Evolutionary conservation across 2,797 vertebrate species (phyloP).

Genomic region (Australoheros facetus): DNA sequence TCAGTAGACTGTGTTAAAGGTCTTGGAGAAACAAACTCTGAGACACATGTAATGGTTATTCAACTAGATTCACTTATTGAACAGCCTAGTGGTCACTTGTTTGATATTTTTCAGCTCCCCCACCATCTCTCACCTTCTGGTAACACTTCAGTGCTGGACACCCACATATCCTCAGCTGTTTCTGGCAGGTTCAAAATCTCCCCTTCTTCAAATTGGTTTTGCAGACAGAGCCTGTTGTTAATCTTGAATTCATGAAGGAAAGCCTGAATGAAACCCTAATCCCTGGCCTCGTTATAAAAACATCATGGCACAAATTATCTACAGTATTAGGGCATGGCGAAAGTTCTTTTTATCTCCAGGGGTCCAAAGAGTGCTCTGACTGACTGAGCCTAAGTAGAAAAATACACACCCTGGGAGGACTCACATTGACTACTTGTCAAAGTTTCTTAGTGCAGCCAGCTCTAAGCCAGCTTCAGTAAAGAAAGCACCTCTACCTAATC

Average conservation of each 20-base stretch:
- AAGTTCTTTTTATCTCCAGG: slow-evolving; percentile 64
- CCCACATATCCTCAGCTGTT: slow-evolving; percentile 39
- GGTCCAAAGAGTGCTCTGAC: slow-evolving; percentile 61
- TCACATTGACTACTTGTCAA: slow-evolving; percentile 65
- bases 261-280: slow-evolving; percentile 57
- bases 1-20: slow-evolving; percentile 80
- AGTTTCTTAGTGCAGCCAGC: slow-evolving; percentile 70
- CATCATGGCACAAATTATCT: slow-evolving; percentile 74
- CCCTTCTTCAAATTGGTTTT: slow-evolving; percentile 49
- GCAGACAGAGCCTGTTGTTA: slow-evolving; percentile 52
- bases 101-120: slow-evolving; percentile 20
- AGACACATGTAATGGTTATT: slow-evolving; percentile 77
- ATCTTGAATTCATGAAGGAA: slow-evolving; percentile 66
- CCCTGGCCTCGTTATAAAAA: slow-evolving; percentile 74
- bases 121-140: slow-evolving; percentile 37
- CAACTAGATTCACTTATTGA: slow-evolving; percentile 74
- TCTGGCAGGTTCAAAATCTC: slow-evolving; percentile 45
- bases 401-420: slow-evolving; percentile 53
- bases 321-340: slow-evolving; percentile 55
- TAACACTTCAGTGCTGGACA: slow-evolving; percentile 41
- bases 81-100: slow-evolving; percentile 65
- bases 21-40: slow-evolving; percentile 76
- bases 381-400: slow-evolving; percentile 62
- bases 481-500: slow-evolving; percentile 52
- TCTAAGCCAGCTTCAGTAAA: slow-evolving; percentile 35